These are phyloP conservation scores for Chaenogobius annularis DNA, from an alignment of 2,113 vertebrate species.

Conservation along the genomic window DNA sequence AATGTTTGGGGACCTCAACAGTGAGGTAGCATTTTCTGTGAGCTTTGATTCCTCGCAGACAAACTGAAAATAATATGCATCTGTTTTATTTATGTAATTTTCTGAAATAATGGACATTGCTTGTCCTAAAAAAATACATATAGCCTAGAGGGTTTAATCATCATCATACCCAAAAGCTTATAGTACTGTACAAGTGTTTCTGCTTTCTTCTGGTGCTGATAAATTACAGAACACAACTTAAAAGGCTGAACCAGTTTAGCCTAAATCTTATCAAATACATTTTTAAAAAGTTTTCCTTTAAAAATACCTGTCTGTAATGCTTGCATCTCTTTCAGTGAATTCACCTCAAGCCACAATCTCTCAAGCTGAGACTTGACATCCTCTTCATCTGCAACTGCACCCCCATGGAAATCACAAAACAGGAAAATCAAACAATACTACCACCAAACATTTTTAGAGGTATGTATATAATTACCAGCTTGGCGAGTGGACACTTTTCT, in stretches of 20 bases:
- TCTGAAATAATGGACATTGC: background rate
- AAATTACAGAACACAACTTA: background rate
- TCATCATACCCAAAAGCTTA: background rate
- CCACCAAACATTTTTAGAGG: background rate
- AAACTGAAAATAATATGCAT: constrained; percentile 82
- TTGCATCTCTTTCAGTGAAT: constrained; percentile 94
- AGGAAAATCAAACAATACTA: background rate
- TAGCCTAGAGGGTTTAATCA: background rate
- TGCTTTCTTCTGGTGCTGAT: background rate
- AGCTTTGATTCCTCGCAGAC: constrained; percentile 91
- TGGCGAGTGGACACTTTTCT: constrained; percentile 66
- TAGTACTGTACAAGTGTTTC: background rate
- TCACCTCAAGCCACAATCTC: constrained; percentile 93
- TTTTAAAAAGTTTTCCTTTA: background rate
- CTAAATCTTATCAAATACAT: background rate
- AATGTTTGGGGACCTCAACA: constrained; percentile 85
- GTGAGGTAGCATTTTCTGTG: constrained; percentile 92
- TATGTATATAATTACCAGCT: constrained; percentile 54
- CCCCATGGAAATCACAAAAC: constrained; percentile 22
- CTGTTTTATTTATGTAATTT: constrained; percentile 1
- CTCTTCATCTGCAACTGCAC: constrained; percentile 80
- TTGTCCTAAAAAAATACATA: background rate
- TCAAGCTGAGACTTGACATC: constrained; percentile 88
- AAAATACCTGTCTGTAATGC: constrained; percentile 91
- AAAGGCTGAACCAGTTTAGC: background rate